phyloP scores from a whole-genome alignment of 1,140 invertebrate species.

The Saccostrea cuccullata region DNA sequence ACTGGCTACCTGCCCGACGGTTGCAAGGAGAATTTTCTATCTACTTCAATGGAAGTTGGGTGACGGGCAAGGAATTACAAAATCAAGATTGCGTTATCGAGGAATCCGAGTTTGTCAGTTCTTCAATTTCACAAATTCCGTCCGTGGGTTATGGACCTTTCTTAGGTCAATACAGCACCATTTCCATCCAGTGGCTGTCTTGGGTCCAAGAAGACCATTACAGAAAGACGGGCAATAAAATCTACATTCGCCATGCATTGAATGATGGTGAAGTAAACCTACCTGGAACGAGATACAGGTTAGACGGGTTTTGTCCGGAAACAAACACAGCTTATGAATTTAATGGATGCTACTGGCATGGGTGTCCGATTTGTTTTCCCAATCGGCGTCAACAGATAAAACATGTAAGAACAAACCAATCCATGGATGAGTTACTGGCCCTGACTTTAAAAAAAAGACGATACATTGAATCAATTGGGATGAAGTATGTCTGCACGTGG shows the following conservation, averaged over 20 bases:
- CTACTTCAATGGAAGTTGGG: neutral
- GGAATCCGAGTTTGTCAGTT: constrained; percentile 40
- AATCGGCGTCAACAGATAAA: neutral
- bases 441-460: constrained; percentile 29
- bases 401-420: constrained; percentile 38
- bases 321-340: constrained; percentile 59
- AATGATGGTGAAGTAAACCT: constrained; percentile 54
- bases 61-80: constrained; percentile 15
- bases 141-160: constrained; percentile 45
- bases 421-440: constrained; percentile 32
- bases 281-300: constrained; percentile 37
- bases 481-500: constrained; percentile 39
- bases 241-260: constrained; percentile 51
- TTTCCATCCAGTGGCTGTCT: constrained; percentile 47
- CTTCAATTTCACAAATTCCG: constrained; percentile 43
- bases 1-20: constrained; percentile 31
- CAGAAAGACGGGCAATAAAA: neutral
- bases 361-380: constrained; percentile 57
- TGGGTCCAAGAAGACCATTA: constrained; percentile 40
- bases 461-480: constrained; percentile 29
- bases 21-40: constrained; percentile 40
- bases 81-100: constrained; percentile 33
- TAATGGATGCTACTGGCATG: constrained; percentile 62
- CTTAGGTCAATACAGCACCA: constrained; percentile 30
- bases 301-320: constrained; percentile 52